These are phyloP conservation scores for Hyperopisus bebe DNA, from an alignment of 2,113 vertebrate genomes.

Conservation along the genomic window DNA sequence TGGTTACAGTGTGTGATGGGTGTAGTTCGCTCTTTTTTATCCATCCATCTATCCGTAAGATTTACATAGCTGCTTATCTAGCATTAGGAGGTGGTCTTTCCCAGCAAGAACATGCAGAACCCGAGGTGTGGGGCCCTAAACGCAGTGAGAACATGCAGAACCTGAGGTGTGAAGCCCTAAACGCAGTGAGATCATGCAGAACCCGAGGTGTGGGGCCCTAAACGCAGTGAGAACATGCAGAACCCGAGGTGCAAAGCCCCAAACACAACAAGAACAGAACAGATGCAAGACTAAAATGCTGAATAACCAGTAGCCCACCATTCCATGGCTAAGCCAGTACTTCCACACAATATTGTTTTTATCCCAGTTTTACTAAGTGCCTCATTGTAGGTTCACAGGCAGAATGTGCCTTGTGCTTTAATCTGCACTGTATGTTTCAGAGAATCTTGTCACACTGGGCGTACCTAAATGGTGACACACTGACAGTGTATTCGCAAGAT, in stretches of 20 bases:
- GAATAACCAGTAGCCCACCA: background rate
- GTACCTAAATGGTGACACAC: background rate
- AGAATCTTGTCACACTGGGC: background rate
- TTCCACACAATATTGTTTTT: background rate
- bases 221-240: background rate
- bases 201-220: background rate
- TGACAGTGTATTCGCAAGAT: background rate
- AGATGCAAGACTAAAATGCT: background rate
- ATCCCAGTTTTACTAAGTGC: background rate
- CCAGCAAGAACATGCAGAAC: background rate
- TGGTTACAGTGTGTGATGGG: background rate
- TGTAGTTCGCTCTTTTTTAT: background rate
- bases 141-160: background rate
- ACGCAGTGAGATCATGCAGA: background rate
- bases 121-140: background rate
- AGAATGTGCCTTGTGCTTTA: background rate
- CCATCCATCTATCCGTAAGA: background rate
- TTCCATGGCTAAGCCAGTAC: background rate
- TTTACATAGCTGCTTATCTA: background rate
- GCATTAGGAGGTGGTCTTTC: background rate
- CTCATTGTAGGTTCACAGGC: background rate
- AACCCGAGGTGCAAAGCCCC: background rate
- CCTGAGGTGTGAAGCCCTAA: background rate
- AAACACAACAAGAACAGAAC: background rate
- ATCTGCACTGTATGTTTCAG: background rate